These are phyloP conservation scores for Agelaius phoeniceus DNA, from an alignment of 2,113 vertebrate genomes.

Conservation along the genomic window DNA sequence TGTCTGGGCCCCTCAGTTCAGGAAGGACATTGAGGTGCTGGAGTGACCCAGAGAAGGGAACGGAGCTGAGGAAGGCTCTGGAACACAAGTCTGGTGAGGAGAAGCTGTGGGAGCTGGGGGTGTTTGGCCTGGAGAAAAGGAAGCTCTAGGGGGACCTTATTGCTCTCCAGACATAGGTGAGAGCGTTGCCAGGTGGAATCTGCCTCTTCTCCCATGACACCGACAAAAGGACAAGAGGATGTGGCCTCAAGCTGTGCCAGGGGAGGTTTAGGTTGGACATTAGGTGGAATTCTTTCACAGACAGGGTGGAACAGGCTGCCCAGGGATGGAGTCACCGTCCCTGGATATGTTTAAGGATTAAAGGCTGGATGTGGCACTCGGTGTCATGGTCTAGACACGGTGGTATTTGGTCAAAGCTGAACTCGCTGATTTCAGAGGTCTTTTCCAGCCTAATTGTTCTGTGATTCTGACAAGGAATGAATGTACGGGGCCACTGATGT, in stretches of 20 bases:
- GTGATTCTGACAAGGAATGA: not conserved
- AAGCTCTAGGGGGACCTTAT: rapidly evolving
- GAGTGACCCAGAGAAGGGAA: not conserved
- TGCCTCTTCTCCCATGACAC: not conserved
- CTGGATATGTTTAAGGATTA: not conserved
- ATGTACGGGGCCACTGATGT: not conserved
- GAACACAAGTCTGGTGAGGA: not conserved
- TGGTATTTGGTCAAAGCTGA: not conserved
- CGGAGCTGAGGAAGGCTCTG: not conserved
- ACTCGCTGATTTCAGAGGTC: not conserved
- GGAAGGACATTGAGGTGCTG: not conserved
- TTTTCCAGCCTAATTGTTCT: not conserved
- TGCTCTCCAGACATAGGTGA: rapidly evolving
- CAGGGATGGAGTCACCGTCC: not conserved
- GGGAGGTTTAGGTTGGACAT: not conserved
- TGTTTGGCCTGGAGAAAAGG: not conserved
- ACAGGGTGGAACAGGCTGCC: not conserved
- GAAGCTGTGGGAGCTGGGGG: not conserved
- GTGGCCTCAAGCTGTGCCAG: not conserved
- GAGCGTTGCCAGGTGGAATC: rapidly evolving
- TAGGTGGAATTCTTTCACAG: not conserved
- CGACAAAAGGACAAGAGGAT: rapidly evolving
- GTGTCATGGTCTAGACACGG: no score
- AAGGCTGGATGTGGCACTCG: no score
- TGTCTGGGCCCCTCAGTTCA: not conserved